Conservation (phyloP, 2,888 invertebrate species). For the Orthosia gothica region DNA sequence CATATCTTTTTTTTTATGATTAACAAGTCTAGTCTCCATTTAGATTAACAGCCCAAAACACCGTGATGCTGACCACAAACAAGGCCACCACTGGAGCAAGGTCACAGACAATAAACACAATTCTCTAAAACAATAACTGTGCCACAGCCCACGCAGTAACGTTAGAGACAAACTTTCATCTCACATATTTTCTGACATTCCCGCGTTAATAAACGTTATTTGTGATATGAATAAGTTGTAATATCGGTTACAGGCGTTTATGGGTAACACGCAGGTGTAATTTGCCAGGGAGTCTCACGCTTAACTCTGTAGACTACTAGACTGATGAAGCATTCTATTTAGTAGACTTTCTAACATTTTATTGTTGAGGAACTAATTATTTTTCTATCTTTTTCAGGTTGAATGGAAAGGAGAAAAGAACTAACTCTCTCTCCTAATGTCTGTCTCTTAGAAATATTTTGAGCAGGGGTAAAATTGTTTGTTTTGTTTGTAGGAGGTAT, state of each 20-base stretch:
- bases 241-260: conserved; percentile 35
- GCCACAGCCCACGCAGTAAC: conserved; percentile 30
- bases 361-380: too few species aligned
- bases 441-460: too few species aligned
- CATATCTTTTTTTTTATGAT: too few species aligned
- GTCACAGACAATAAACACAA: conserved; percentile 33
- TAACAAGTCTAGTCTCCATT: neutral
- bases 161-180: conserved; percentile 24
- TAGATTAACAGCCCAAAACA: conserved; percentile 17
- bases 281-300: neutral
- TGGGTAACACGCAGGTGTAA: conserved; percentile 8
- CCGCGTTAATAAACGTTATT: conserved; percentile 24
- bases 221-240: conserved; percentile 6
- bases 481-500: too few species aligned
- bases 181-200: conserved; percentile 25
- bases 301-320: neutral
- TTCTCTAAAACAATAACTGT: conserved; percentile 55
- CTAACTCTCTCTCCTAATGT: too few species aligned
- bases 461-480: too few species aligned
- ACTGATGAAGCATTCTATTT: neutral
- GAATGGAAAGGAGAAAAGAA: neutral
- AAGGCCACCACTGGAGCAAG: conserved; percentile 13
- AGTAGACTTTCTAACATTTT: neutral
- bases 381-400: neutral
- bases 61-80: conserved; percentile 29